Evolutionary conservation across 2,797 vertebrate species (phyloP).

Genomic region (Sebastolobus alascanus): DNA sequence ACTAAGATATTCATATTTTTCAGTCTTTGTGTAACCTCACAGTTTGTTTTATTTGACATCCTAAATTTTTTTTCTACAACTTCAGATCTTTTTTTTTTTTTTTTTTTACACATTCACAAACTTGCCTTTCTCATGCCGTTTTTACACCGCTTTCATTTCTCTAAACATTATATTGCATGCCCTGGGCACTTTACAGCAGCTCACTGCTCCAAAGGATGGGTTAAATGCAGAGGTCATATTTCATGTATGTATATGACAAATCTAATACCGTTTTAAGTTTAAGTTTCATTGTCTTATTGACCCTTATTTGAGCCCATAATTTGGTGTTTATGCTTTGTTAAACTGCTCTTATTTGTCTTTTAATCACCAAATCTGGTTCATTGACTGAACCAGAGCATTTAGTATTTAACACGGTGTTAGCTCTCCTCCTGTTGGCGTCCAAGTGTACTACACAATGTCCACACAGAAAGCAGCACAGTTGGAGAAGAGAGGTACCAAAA

Average conservation of each 20-base stretch:
- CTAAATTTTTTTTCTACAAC: neutral
- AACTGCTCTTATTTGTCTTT: neutral
- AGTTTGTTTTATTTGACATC: neutral
- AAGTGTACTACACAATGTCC: slow-evolving; percentile 42
- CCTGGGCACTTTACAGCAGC: neutral
- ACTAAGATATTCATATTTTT: neutral
- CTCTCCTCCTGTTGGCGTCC: slow-evolving; percentile 62
- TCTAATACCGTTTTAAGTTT: neutral
- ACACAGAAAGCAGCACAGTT: slow-evolving; percentile 20
- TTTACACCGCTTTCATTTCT: neutral
- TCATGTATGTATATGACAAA: neutral
- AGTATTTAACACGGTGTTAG: slow-evolving; percentile 5
- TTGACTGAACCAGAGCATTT: neutral
- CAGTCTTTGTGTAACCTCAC: neutral
- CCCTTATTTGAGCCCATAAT: neutral
- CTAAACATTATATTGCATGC: neutral
- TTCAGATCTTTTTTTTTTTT: neutral
- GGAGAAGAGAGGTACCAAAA: slow-evolving; percentile 85
- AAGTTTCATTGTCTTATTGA: neutral
- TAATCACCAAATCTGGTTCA: neutral
- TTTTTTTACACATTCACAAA: neutral
- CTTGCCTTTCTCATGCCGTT: neutral
- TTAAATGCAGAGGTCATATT: neutral
- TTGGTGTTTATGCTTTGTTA: neutral
- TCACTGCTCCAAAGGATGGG: neutral